Percentiles rank a stretch among this genome's conserved stretches.
These are phyloP conservation scores for Apodemus sylvaticus DNA, from an alignment of 2,113 vertebrate genomes.

Conservation along the genomic window DNA sequence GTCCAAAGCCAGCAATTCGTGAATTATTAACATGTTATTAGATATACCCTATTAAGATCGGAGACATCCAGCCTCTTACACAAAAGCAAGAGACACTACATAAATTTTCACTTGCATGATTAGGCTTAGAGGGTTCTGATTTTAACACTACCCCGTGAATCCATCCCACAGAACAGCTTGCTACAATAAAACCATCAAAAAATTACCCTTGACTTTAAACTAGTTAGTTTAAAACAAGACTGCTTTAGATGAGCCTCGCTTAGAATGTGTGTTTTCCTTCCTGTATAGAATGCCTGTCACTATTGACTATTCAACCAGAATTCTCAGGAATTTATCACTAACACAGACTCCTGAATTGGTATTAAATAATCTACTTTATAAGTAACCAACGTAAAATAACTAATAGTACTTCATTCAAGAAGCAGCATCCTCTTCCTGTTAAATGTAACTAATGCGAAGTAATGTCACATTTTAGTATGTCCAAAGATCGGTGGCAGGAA, in stretches of 20 bases:
- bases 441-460: neutral
- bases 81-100: constrained; percentile 2
- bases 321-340: constrained; percentile 4
- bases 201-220: neutral
- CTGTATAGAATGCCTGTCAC: neutral
- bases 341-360: neutral
- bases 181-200: constrained; percentile 33
- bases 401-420: neutral
- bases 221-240: constrained; percentile 31
- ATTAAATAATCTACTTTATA: neutral
- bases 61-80: constrained; percentile 3
- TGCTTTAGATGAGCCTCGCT: neutral
- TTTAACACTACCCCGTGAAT: constrained; percentile 9
- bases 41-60: constrained; percentile 48
- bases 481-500: neutral
- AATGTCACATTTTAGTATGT: neutral
- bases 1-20: neutral
- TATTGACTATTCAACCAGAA: neutral
- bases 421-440: neutral
- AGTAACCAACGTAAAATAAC: constrained; percentile 42
- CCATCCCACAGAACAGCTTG: neutral
- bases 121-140: constrained; percentile 34
- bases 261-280: neutral
- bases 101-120: constrained; percentile 23
- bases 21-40: constrained; percentile 66